Conservation (phyloP, 1,140 invertebrate genomes). For the Cyrtorhinus lividipennis region DNA sequence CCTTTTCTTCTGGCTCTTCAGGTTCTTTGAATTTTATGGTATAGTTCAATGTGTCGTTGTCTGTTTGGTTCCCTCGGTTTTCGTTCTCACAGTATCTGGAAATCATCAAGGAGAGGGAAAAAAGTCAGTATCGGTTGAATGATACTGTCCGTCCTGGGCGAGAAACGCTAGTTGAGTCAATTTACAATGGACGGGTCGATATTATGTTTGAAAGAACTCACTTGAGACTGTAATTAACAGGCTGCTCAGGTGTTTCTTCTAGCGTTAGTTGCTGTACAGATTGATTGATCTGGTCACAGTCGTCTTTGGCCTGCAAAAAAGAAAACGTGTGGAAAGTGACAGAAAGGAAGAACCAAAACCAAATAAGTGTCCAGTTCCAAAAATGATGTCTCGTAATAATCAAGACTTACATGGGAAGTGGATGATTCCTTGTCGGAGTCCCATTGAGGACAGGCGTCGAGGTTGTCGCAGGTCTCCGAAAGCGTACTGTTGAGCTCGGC, state of each 20-base stretch:
- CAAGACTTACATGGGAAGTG: constrained; percentile 27
- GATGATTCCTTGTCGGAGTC: constrained; percentile 18
- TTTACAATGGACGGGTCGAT: too few relatives aligned
- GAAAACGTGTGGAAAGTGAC: too few relatives aligned
- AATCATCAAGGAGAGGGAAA: too few relatives aligned
- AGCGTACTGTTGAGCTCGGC: constrained; percentile 76
- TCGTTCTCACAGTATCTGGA: constrained; percentile 20
- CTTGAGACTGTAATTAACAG: constrained; percentile 48
- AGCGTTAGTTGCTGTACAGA: constrained; percentile 27
- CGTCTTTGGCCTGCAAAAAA: constrained; percentile 17
- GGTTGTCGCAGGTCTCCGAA: constrained; percentile 81
- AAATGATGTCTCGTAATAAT: too few relatives aligned
- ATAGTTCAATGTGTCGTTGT: constrained; percentile 31
- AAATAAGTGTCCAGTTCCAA: too few relatives aligned
- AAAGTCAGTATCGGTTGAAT: too few relatives aligned
- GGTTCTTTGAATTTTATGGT: constrained; percentile 30
- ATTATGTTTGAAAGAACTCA: too few relatives aligned
- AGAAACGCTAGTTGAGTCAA: too few relatives aligned
- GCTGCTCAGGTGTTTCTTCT: constrained; percentile 35
- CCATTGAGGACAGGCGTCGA: constrained; percentile 46
- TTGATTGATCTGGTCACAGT: constrained; percentile 31
- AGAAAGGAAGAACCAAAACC: too few relatives aligned
- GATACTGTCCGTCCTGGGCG: too few relatives aligned
- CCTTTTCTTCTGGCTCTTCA: constrained; percentile 22
- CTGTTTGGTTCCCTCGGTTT: constrained; percentile 21